Base-by-base conservation (phyloP, 2,113 vertebrate species). In the Nothobranchius kuhntae region DNA sequence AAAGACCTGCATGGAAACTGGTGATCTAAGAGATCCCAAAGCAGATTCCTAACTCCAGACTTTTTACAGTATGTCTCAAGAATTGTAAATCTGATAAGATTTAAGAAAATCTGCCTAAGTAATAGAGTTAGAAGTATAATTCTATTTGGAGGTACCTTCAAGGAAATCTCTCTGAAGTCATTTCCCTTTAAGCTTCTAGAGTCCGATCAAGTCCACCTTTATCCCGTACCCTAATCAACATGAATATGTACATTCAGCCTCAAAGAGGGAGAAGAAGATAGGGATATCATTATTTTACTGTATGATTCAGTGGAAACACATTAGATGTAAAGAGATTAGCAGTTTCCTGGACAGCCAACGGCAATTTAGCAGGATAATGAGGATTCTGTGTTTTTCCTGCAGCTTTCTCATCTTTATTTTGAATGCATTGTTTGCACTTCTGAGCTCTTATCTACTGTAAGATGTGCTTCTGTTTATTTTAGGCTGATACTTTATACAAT, bases 1-100 rank as follows among this genome's bases (percentile, higher is more conserved):
- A 30, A 30, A 94, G 93, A 94, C 95, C 95, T 96, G 95, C 95
- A 93, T 96, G 95, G 95, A 97, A 98, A 98, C 97, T 96, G 95
- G 94, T 83, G 83, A 93, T 87, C 89, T 93, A 91, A 94, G 94
- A 96, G 94, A 86, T 94, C 73, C 91, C 94, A 96, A 95, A 98
- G 95, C 96, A 96, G 96, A 96, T 98, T 98, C 93, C 93, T 93
- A 92, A 94, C 94, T 95, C 94, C 93, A 94, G 90, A 21, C 21
- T 92, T 87, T 87, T 86, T 30, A 4, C 30, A 30, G 30, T 30
- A 21, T 21, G 21, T 21, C 21, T 21, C 21, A 21, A 21, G 1
- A 21, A 21, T 21, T 1, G 21, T 21, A 21, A 21, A 21, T 21
- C 21, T 21, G 21, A 12, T 35, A 30, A 52, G 50, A 61, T 67